Base-by-base conservation (phyloP, 2,888 invertebrate genomes). In the Leptinotarsa juncta region DNA sequence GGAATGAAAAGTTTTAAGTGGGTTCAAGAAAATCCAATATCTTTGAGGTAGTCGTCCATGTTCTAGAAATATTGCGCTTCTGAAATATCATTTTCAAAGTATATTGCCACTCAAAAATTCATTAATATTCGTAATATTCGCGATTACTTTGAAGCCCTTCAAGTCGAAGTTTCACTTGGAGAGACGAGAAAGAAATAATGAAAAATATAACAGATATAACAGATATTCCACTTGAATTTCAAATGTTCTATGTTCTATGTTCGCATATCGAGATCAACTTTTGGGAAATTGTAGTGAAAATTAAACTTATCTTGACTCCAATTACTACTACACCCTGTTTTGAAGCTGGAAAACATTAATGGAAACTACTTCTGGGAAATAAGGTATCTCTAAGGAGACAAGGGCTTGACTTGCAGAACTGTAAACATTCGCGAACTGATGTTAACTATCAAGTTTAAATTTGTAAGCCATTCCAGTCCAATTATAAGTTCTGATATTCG, bases 361-460 rank as follows among this genome's bases (percentile, higher is more conserved):
- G 4, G 23, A 14, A 20, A 23, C 20, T 12, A 23, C 20, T 57
- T 57, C 57, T 57, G 57, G 57, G 57, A 57, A 57, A 57, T 20
- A 23, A 20, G 53, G 18, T 18, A 18, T 53, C 53, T 53, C 18
- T 7, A 18, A 18, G 57, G 23, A 4, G 10, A 4, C 1, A 14
- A 23, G 23, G 15, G 15, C 0, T 57, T 14, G 14, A 18, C 15
- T 57, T 57, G 15, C 57, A 57, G 20, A 57, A 57, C 57, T 15
- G 57, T 23, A 57, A 57, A 23, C 57, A 14, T 16, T 57, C 57
- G 12, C 18, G 12, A 15, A 20, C 57, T 57, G 18, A 7, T 53
- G 53, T 42, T 53, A 57, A 57, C 57, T 57, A 14, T 57, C 57
- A 57, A 26, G 15, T 57, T 57, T 23, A 3, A 57, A 57, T 57